These are phyloP conservation scores for Chironomus riparius DNA, from an alignment of 2,888 invertebrate genomes.

Conservation along the genomic window DNA sequence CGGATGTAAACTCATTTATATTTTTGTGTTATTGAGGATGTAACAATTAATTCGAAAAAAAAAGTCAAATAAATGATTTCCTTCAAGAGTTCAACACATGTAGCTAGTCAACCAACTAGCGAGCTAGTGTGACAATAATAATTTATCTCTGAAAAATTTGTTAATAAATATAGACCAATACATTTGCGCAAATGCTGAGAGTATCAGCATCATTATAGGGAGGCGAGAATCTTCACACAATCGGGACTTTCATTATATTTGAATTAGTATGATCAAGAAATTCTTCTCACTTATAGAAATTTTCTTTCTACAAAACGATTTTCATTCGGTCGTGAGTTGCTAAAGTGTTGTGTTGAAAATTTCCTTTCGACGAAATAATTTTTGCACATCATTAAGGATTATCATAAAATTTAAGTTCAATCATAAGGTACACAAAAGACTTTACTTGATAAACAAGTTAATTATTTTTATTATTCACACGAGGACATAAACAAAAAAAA, in stretches of 20 bases:
- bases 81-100: neutral
- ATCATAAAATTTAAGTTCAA: neutral
- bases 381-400: neutral
- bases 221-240: neutral
- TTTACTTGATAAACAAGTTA: too few relatives aligned
- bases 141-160: too few relatives aligned
- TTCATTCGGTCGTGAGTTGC: slow-evolving; percentile 15
- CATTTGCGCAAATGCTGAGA: neutral
- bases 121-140: too few relatives aligned
- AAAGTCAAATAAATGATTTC: neutral
- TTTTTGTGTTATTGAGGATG: too few relatives aligned
- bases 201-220: neutral
- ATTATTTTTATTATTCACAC: too few relatives aligned
- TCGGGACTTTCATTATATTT: too few relatives aligned
- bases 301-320: neutral
- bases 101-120: too few relatives aligned
- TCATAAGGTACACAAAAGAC: too few relatives aligned
- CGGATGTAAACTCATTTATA: too few relatives aligned
- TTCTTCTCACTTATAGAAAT: neutral
- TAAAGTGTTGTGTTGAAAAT: neutral
- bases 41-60: too few relatives aligned
- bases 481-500: too few relatives aligned
- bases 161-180: neutral
- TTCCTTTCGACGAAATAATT: neutral
- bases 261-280: neutral